A percentile compares a stretch with the other conserved stretches of the same genome.
These are phyloP conservation scores for Eulemur coronatus DNA, from an alignment of 2,797 vertebrate genomes.

Conservation along the genomic window DNA sequence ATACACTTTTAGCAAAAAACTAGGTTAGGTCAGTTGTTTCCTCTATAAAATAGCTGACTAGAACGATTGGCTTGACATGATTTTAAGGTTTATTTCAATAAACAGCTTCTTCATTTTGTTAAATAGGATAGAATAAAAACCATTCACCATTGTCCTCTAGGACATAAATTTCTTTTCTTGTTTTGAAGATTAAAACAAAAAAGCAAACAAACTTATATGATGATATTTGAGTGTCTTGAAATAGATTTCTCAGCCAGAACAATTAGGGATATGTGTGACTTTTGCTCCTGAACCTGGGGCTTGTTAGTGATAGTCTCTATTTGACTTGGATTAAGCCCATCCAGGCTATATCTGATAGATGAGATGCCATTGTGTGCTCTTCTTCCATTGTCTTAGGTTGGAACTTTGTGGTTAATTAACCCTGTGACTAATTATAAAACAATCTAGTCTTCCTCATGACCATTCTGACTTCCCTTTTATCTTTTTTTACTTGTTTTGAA, in stretches of 20 bases:
- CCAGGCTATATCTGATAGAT: not conserved
- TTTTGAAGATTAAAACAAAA: conserved; percentile 48
- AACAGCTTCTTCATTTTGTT: conserved; percentile 44
- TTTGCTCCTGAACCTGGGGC: not conserved
- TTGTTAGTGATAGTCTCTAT: not conserved
- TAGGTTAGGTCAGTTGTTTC: conserved; percentile 28
- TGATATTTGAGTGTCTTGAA: not conserved
- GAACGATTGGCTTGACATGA: conserved; percentile 1
- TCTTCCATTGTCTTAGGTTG: not conserved
- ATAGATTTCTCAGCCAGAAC: not conserved
- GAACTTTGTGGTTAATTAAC: conserved; percentile 40
- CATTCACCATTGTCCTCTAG: conserved; percentile 4
- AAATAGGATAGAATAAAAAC: conserved; percentile 38
- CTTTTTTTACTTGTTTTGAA: not conserved
- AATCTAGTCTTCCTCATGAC: not conserved
- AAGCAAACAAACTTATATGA: not conserved
- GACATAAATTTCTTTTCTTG: not conserved
- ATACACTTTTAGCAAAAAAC: not conserved
- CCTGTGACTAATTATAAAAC: not conserved
- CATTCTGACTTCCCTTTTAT: not conserved
- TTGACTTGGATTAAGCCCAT: not conserved
- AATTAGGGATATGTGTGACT: not conserved
- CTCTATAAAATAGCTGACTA: conserved; percentile 27
- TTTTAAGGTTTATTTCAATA: conserved; percentile 47
- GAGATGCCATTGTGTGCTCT: not conserved